Base-by-base conservation (phyloP, 2,888 invertebrate species). In the Scotopteryx bipunctaria region DNA sequence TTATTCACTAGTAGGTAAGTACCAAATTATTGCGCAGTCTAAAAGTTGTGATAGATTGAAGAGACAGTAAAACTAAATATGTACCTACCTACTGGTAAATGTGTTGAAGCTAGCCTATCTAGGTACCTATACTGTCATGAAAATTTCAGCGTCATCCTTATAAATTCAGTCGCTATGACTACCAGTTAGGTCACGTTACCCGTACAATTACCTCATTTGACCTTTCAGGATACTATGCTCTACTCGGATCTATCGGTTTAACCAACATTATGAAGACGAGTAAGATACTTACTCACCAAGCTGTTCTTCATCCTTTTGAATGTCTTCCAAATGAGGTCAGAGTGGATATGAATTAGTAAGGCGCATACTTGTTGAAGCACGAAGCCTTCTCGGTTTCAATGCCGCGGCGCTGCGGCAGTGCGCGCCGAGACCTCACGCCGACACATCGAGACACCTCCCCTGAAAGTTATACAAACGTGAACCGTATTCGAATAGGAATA, bases 391-490 rank as follows among this genome's bases (percentile, higher is more conserved):
- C 51, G 57, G 61, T 59, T 57, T 56, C 47, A 33, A 50, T 27
- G 33, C 11, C 19, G 57, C 11, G 33, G 13, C 41, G 52, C 38
- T 63, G 66, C 80, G 78, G 75, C 79, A 81, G 81, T 81, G 31
- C 66, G 71, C 74, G 70, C 19, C 61, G 65, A 59, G 71, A 64
- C 59, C 55, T 65, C 60, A 55, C 51, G 36, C 43, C 55, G 47
- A 48, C 27, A 44, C 51, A 37, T 35, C 43, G 55, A 17, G 23
- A 27, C 41, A 5, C 21, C 35, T 15, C 16, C 36, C 45, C 35
- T 36, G 29, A 51, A 57, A 52, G 15, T 35, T 17, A 11, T 29
- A 43, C 37, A 21, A 43, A 44, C 48, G 48, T 54, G 48, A 49
- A 48, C 40, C 54, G 48, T 48, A 54, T 48, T 48, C 47, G 23